Percentiles rank a stretch among this genome's conserved stretches.
Evolutionary conservation across 2,888 invertebrate genomes (phyloP).

Genomic region (Crocallis elinguaria): DNA sequence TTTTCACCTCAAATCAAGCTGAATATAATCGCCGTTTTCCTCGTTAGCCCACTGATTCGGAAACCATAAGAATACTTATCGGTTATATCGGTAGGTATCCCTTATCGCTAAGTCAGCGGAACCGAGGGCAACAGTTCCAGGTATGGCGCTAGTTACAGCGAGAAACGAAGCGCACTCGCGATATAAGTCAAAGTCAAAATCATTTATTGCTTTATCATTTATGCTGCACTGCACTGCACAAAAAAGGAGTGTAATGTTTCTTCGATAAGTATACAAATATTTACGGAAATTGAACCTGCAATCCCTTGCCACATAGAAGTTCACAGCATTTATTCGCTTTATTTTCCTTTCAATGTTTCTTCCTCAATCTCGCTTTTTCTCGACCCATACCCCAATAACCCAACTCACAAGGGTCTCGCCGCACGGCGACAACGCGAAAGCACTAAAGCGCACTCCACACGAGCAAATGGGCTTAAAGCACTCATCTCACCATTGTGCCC

Average conservation of each 20-base stretch:
- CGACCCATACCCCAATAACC: conserved; percentile 13
- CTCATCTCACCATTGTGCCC: conserved; percentile 51
- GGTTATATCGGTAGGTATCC: conserved; percentile 57
- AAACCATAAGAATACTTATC: conserved; percentile 51
- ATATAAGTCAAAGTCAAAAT: too few relatives aligned
- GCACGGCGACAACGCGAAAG: conserved; percentile 36
- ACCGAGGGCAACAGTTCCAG: conserved; percentile 16
- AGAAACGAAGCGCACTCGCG: too few relatives aligned
- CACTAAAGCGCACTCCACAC: conserved; percentile 55
- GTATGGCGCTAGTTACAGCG: conserved; percentile 6
- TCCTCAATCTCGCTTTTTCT: conserved; percentile 21
- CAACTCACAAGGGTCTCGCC: conserved; percentile 36
- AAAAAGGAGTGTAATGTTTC: too few relatives aligned
- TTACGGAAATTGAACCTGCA: too few relatives aligned
- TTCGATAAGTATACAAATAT: too few relatives aligned
- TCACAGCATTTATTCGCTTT: too few relatives aligned
- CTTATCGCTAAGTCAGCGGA: conserved; percentile 43
- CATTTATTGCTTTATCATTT: too few relatives aligned
- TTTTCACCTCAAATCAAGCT: conserved; percentile 1
- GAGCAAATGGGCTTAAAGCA: conserved; percentile 49
- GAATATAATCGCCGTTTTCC: conserved; percentile 22
- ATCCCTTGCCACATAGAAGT: too few relatives aligned
- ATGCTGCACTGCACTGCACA: too few relatives aligned
- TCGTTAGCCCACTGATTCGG: conserved; percentile 10
- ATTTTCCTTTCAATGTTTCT: too few relatives aligned